Base-by-base conservation (phyloP, 2,888 invertebrate species). In the Drosophila crucigera region DNA sequence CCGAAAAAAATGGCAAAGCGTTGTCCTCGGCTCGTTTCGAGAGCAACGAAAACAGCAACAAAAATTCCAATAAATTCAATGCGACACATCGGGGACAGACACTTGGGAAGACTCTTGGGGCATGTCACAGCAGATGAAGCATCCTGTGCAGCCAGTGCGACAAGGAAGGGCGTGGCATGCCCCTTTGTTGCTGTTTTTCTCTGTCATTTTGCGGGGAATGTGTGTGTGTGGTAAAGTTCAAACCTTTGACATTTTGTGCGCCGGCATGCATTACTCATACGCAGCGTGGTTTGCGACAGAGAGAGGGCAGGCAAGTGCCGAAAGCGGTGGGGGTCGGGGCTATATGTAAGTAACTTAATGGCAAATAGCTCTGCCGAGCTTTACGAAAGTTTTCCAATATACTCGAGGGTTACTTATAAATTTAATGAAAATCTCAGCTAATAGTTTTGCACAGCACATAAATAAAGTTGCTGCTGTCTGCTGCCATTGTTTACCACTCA, bases 61-160 rank as follows among this genome's bases (percentile, higher is more conserved):
- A 84, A 87, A 87, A 89, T 91, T 84, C 91, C 87, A 91, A 87
- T 87, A 87, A 87, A 87, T 87, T 87, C 91, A 89, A 89, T 91
- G 91, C 87, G 87, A 91, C 87, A 87, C 85, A 87, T 77, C 78
- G 28, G 54, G 35, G 55, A 55, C 22, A 84, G 82, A 84, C 87
- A 87, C 91, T 87, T 89, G 87, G 91, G 88, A 87, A 80, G 87
- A 84, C 87, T 87, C 89, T 47, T 80, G 60, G 90, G 89, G 82
- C 88, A 89, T 84, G 88, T 88, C 90, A 90, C 72, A 89, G 89
- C 64, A 84, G 59, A 70, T 59, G 47, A 47, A 67, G 28, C 39
- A 68, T 52, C 31, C 37, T 11, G 31, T 58, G 50, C 63, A 66
- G 50, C 30, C 28, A 55, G 49, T 49, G 52, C 16, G 67, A 65